Evolutionary conservation across 2,888 invertebrate species (phyloP).

Genomic region (Ashinkailepas kermadecensis): DNA sequence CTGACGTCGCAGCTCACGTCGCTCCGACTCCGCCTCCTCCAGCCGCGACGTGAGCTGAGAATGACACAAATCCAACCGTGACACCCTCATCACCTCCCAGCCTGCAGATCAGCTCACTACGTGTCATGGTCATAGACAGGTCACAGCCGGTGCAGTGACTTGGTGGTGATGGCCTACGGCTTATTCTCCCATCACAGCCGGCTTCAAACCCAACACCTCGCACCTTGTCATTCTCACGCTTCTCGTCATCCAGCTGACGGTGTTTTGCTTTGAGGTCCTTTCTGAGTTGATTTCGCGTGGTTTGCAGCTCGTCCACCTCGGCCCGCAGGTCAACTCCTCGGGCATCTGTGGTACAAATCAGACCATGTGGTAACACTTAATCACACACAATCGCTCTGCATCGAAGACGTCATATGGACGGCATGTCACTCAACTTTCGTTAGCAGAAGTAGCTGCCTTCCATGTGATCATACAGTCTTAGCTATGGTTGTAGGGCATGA

Average conservation of each 20-base stretch:
- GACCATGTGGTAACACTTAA: too few relatives aligned
- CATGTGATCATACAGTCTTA: too few relatives aligned
- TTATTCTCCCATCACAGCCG: too few relatives aligned
- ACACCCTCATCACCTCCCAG: not conserved
- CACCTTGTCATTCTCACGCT: not conserved
- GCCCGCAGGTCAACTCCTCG: not conserved
- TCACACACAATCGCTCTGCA: too few relatives aligned
- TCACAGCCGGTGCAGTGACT: too few relatives aligned
- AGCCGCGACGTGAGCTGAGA: not conserved
- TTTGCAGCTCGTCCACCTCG: not conserved
- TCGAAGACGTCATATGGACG: too few relatives aligned
- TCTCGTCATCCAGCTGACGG: constrained; percentile 7
- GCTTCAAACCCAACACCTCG: not conserved
- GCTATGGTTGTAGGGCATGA: too few relatives aligned
- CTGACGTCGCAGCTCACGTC: constrained; percentile 1
- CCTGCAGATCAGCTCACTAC: too few relatives aligned
- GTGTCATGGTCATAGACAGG: too few relatives aligned
- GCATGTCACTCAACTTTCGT: too few relatives aligned
- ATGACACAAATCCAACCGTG: not conserved
- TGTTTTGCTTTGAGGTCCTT: constrained; percentile 11
- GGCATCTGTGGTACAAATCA: not conserved
- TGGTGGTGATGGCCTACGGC: too few relatives aligned
- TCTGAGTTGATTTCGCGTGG: not conserved
- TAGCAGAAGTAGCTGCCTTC: too few relatives aligned
- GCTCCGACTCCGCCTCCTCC: constrained; percentile 13